Evolutionary conservation across 2,797 vertebrate species (phyloP), one percentile per base, ranked within the genome.

Genomic region (Crocidura indochinensis): DNA sequence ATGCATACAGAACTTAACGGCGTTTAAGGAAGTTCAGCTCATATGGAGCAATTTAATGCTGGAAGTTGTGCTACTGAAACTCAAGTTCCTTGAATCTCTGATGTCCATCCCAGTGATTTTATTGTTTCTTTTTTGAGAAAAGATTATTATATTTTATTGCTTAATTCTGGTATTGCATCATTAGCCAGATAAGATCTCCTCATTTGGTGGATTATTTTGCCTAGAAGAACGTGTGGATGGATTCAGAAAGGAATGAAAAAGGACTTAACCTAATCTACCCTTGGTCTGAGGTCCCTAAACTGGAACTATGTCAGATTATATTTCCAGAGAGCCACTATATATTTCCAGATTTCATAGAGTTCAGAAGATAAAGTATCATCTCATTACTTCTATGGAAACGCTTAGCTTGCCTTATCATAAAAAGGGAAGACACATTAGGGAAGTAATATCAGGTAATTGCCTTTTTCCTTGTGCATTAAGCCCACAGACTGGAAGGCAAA

Each of bases 391-490:
- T 31, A 1, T 84, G 29, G 14, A 17, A 31, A 81, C 44, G 84
- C 75, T 56, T 15, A 78, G 46, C 46, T 65, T 74, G 17, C 12
- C 20, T 91, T 51, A 29, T 38, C n/a, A 15, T 74, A 71, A 19
- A 53, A 77, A 56, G 19, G 14, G 44, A 60, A 77, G 27, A 38
- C 22, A 62, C 24, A 87, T 19, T 8, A 74, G 56, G 47, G n/a
- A 17, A 72, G 29, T 29, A 68, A 81, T 68, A 90, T 22, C 20
- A 46, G 68, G 60, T n/a, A 38, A 20, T 84, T 86, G 31, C 9
- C 51, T 87, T 87, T 65, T 78, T 4, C 62, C 5, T 82, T 78
- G 10, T 94, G 24, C 31, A 44, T 68, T 81, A 79, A 75, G 46
- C 9, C 51, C 19, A 69, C 26, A 46, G 19, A 20, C 14, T 74